Percentiles rank a stretch among this genome's conserved stretches.
Conservation (phyloP, 2,113 vertebrate species). For the Lepus timidus region DNA sequence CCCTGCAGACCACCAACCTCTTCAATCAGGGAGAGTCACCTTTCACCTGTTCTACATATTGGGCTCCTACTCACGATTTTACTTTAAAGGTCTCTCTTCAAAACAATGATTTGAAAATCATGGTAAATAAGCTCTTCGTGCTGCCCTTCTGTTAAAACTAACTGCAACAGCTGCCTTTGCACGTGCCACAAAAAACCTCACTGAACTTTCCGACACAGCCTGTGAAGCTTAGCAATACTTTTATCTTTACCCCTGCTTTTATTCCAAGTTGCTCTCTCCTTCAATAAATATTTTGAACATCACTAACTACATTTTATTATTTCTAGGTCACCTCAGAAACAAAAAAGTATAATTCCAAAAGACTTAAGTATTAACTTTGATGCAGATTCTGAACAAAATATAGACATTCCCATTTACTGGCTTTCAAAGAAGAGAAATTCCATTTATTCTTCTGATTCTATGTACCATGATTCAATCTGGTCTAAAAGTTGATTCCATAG, state of each 20-base stretch:
- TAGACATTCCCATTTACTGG: not conserved
- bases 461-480: not conserved
- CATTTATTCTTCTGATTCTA: not conserved
- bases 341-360: conserved; percentile 24
- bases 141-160: not conserved
- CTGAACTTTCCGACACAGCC: not conserved
- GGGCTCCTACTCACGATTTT: not conserved
- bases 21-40: not conserved
- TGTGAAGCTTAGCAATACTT: not conserved
- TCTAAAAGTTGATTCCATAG: not conserved
- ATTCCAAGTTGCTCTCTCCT: conserved; percentile 6
- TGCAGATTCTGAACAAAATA: conserved; percentile 26
- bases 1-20: not conserved
- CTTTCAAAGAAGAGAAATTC: conserved; percentile 21
- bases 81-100: not conserved
- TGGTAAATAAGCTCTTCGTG: not conserved
- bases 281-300: conserved; percentile 22
- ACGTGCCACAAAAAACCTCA: not conserved
- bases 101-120: not conserved
- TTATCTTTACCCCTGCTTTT: not conserved
- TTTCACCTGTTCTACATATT: not conserved
- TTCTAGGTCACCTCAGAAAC: conserved; percentile 35
- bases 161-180: not conserved
- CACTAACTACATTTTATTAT: not conserved
- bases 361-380: not conserved